Percentiles rank a stretch among this genome's conserved stretches.
These are phyloP conservation scores for Nesogale talazaci DNA, from an alignment of 2,113 vertebrate species.

Conservation along the genomic window DNA sequence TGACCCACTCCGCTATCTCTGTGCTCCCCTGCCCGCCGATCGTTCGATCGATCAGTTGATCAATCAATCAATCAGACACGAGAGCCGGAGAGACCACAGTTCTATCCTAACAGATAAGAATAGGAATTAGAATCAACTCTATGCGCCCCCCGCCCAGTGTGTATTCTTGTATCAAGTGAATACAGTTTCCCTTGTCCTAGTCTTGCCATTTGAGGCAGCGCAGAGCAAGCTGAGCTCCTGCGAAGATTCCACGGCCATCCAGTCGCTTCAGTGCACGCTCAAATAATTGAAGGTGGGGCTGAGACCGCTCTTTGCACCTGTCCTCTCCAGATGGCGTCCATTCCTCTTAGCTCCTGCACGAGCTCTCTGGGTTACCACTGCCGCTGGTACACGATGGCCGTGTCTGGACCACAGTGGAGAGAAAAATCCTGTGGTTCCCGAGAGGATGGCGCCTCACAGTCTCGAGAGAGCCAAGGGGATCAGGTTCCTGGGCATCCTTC, in stretches of 20 bases:
- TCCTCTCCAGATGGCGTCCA: fast-evolving
- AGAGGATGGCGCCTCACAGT: background rate
- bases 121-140: background rate
- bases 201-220: background rate
- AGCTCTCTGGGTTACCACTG: background rate
- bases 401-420: background rate
- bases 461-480: background rate
- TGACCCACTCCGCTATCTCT: background rate
- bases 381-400: background rate
- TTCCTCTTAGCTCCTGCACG: background rate
- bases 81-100: background rate
- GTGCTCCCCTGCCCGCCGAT: no score
- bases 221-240: background rate
- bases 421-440: background rate
- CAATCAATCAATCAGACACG: background rate
- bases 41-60: no score
- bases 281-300: background rate
- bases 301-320: background rate
- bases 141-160: background rate
- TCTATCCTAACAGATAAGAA: background rate
- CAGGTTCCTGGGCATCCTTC: background rate
- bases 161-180: background rate
- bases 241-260: background rate
- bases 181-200: background rate
- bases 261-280: background rate